phyloP scores from a whole-genome alignment of 2,113 vertebrate species.

The Pardalotus punctatus region DNA sequence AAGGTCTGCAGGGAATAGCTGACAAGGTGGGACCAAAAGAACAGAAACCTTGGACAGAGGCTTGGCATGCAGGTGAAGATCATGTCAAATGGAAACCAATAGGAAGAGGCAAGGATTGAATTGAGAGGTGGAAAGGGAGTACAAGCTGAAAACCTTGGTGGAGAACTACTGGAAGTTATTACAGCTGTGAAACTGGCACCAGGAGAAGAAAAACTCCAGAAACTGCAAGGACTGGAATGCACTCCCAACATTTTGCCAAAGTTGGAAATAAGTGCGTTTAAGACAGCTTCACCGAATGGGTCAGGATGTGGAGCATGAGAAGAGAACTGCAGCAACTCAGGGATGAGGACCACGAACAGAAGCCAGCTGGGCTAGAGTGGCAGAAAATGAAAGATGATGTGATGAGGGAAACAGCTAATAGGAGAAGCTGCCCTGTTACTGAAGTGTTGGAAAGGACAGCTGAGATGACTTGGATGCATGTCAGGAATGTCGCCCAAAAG shows the following conservation, averaged over 20 bases:
- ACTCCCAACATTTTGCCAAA: background rate
- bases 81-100: background rate
- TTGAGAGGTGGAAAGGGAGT: background rate
- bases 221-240: background rate
- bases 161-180: background rate
- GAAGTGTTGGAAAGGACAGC: background rate
- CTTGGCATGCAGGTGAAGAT: background rate
- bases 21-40: background rate
- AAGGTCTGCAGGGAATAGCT: background rate
- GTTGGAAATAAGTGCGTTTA: background rate
- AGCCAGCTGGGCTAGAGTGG: background rate
- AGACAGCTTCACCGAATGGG: background rate
- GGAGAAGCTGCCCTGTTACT: background rate
- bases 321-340: background rate
- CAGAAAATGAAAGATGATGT: constrained; percentile 27
- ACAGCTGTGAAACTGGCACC: background rate
- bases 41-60: background rate
- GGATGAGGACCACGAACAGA: background rate
- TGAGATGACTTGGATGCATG: background rate
- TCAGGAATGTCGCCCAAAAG: background rate
- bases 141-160: background rate
- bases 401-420: background rate
- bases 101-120: background rate
- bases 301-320: background rate
- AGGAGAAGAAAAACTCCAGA: background rate